phyloP scores from a whole-genome alignment of 2,797 vertebrate species.

The Pagetopsis macropterus region DNA sequence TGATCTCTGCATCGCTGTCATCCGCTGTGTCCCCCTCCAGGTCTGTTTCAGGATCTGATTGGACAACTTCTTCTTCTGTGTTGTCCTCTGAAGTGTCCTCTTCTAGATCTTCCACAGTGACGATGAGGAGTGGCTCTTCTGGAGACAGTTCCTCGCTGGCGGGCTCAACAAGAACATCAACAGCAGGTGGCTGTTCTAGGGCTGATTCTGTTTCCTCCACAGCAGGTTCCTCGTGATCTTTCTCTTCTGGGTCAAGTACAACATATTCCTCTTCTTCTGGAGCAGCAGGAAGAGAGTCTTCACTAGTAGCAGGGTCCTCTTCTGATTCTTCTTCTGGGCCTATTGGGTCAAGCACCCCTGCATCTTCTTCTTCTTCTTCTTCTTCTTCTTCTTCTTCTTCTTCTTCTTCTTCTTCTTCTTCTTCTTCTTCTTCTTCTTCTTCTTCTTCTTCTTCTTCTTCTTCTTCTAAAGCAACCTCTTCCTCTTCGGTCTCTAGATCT shows the following conservation, averaged over 20 bases:
- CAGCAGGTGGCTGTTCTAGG: slow-evolving; percentile 11
- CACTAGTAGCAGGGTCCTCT: background rate
- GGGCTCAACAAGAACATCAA: slow-evolving; percentile 4
- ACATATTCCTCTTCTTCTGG: slow-evolving; percentile 26
- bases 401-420: slow-evolving; percentile 1
- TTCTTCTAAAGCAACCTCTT: background rate
- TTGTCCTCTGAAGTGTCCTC: slow-evolving; percentile 8
- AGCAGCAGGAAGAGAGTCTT: slow-evolving; percentile 12
- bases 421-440: slow-evolving; percentile 3
- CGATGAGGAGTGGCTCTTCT: slow-evolving; percentile 9
- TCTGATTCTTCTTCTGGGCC: background rate
- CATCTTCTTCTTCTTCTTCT: slow-evolving; percentile 1
- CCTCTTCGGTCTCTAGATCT: background rate
- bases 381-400: background rate
- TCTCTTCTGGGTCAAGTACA: slow-evolving; percentile 5
- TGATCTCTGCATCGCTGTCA: slow-evolving; percentile 12
- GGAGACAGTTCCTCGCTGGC: slow-evolving; percentile 19
- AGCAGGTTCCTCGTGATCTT: background rate
- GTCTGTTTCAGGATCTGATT: slow-evolving; percentile 10
- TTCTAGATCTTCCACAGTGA: background rate
- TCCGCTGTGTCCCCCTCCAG: slow-evolving; percentile 14
- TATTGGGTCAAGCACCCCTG: background rate
- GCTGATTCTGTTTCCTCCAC: slow-evolving; percentile 5
- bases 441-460: slow-evolving; percentile 1
- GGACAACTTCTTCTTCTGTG: slow-evolving; percentile 14